These are phyloP conservation scores for Ailurus styani DNA, from an alignment of 2,113 vertebrate genomes.

Conservation along the genomic window DNA sequence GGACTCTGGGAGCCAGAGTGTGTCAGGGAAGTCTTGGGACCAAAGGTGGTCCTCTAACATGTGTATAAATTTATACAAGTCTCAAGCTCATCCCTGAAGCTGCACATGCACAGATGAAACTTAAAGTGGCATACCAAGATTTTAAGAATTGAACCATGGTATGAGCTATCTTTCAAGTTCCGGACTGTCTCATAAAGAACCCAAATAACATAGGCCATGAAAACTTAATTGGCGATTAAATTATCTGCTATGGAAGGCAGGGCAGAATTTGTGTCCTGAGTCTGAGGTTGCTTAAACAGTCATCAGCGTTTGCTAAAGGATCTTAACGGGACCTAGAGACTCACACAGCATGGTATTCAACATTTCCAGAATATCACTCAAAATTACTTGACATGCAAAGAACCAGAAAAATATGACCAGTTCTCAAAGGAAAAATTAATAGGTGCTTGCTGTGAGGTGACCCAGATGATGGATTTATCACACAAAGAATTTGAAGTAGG, in stretches of 20 bases:
- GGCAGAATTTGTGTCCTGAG: background rate
- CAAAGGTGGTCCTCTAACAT: background rate
- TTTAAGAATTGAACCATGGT: background rate
- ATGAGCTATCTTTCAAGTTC: background rate
- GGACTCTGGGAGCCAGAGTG: background rate
- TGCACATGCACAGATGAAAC: background rate
- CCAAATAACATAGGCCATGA: background rate
- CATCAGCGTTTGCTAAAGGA: background rate
- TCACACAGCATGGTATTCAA: background rate
- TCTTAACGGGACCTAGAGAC: background rate
- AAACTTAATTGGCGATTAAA: background rate
- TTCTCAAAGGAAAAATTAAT: background rate
- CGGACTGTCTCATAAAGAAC: background rate
- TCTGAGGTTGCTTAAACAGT: background rate
- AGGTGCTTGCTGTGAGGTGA: background rate
- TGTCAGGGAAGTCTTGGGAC: background rate
- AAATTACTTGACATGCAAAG: background rate
- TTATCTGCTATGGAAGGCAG: background rate
- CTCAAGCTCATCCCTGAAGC: background rate
- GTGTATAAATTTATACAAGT: background rate
- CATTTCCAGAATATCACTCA: background rate
- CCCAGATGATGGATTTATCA: background rate
- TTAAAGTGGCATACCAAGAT: background rate
- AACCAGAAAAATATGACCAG: background rate
- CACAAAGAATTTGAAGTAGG: background rate